Evolutionary conservation across 2,888 invertebrate species (phyloP), one percentile per base, ranked within the genome.

Genomic region (Tipula lateralis): DNA sequence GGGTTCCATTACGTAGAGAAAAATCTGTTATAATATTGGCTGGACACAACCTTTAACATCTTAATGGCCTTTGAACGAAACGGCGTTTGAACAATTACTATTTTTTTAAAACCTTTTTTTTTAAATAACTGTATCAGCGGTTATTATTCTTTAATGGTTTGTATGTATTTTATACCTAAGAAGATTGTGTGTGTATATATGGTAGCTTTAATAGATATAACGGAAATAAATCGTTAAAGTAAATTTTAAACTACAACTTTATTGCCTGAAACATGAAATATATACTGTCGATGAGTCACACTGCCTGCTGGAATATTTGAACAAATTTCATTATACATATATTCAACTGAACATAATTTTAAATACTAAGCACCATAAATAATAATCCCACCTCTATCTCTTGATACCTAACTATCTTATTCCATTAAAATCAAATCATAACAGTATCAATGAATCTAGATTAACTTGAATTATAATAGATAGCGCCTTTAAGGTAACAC

Each of bases 381-480:
- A 9, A 66, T 24, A 66, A 66, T 66, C 66, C 66, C 66, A 66
- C 66, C 24, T 24, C 66, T 24, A 1, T 66, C 19, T 66, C 66
- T 66, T 66, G 66, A 66, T 24, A 24, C 24, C 66, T 66, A 66
- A 24, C 66, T 9, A 66, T 66, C 66, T 66, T 24, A 66, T 66
- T 66, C 66, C 66, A 66, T 66, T 66, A 66, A 66, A 66, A 66
- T 9, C 7, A 19, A 66, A 66, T 66, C 66, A 66, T 66, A 66
- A 66, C 66, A 7, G 24, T 66, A 66, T 66, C 66, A 66, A 66
- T 66, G 66, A 66, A 66, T 66, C 66, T 66, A 66, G 66, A 66
- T 66, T 66, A 66, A 24, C 66, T n/a, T 66, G 66, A 12, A 66
- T 66, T 66, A 66, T 66, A 66, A 66, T 66, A 66, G 24, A 66